Percentiles rank a stretch among this genome's conserved stretches.
phyloP scores from a whole-genome alignment of 2,797 vertebrate species.

The Lateolabrax maculatus region DNA sequence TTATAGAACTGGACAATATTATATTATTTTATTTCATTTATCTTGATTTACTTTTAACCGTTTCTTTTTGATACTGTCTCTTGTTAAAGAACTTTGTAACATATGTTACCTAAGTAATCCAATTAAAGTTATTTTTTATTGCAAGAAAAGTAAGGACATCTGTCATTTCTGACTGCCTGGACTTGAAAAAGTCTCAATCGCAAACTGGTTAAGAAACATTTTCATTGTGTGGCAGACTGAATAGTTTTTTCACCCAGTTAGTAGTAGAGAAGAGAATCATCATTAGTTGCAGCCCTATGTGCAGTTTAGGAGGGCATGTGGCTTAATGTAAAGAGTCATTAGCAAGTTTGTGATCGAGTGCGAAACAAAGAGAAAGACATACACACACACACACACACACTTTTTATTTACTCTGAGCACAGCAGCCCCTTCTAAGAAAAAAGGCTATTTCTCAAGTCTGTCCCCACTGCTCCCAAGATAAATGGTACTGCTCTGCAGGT shows the following conservation, averaged over 20 bases:
- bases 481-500: constrained; percentile 23
- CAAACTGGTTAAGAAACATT: neutral
- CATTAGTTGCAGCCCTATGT: too few relatives aligned
- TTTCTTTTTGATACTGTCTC: neutral
- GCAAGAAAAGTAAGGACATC: neutral
- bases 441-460: constrained; percentile 11
- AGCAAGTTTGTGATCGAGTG: neutral
- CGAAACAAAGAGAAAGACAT: neutral
- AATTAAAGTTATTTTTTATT: too few relatives aligned
- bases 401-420: neutral
- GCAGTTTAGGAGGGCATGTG: too few relatives aligned
- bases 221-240: neutral
- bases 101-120: too few relatives aligned
- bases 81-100: neutral
- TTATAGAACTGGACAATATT: neutral
- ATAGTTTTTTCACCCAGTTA: neutral
- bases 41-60: neutral
- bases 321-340: constrained; percentile 2
- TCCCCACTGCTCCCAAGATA: neutral
- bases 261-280: too few relatives aligned
- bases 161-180: neutral
- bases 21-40: neutral
- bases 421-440: neutral
- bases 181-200: neutral
- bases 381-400: neutral